Percentiles rank a stretch among this genome's conserved stretches.
Evolutionary conservation across 2,888 invertebrate genomes (phyloP).

Genomic region (Melanophora roralis): DNA sequence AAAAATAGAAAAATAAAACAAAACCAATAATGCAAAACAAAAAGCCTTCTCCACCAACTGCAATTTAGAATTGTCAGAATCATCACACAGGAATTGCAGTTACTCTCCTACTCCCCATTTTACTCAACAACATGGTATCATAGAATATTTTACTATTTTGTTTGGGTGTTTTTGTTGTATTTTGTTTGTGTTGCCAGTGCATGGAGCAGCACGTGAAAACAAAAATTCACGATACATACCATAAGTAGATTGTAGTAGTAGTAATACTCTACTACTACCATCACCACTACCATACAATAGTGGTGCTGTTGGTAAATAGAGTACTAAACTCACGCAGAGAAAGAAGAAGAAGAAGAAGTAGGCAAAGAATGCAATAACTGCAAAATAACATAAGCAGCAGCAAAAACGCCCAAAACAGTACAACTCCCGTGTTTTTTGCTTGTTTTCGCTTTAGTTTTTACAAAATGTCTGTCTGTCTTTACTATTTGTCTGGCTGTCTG

Average conservation of each 20-base stretch:
- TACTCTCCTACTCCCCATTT: background rate
- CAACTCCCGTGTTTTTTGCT: conserved; percentile 37
- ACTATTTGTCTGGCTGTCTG: background rate
- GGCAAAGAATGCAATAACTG: conserved; percentile 3
- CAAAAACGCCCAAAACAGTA: background rate
- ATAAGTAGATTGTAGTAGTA: conserved; percentile 9
- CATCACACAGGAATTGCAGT: conserved; percentile 45
- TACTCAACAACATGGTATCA: too few species aligned
- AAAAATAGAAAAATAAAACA: background rate
- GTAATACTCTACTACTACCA: conserved; percentile 29
- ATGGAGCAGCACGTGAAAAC: conserved; percentile 51
- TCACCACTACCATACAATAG: conserved; percentile 24
- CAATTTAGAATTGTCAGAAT: conserved; percentile 47
- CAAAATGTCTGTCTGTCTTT: too few species aligned
- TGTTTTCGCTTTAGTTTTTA: background rate
- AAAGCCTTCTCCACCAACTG: conserved; percentile 39
- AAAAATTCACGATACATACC: conserved; percentile 11
- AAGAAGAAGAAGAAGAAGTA: conserved; percentile 1
- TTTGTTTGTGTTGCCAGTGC: conserved; percentile 22
- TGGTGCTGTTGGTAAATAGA: conserved; percentile 56
- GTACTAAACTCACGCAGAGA: conserved; percentile 57
- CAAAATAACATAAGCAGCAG: background rate
- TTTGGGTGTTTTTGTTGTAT: background rate
- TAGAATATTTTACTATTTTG: too few species aligned
- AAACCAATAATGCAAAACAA: background rate